Base-by-base conservation (phyloP, 2,113 vertebrate species). In the Silurus glanis region DNA sequence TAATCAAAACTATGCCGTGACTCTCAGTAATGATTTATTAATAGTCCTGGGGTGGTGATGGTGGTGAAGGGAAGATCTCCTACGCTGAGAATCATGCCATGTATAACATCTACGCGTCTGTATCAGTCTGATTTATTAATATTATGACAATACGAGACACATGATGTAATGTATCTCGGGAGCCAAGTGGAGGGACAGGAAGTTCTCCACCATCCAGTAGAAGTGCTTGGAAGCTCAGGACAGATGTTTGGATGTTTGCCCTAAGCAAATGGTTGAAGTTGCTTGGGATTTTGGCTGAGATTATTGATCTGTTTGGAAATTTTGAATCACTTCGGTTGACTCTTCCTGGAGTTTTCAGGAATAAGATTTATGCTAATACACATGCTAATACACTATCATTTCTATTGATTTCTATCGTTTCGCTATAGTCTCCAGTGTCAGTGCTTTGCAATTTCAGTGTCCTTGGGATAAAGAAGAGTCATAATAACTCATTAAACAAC, bases 11-110 rank as follows among this genome's bases (percentile, higher is more conserved):
- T 14, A 9, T 67, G 49, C 62, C 28, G 59, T 5, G 19, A 28
- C 28, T 80, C 25, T 80, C 28, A 9, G n/a, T 53, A 66, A 13
- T 47, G 75, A 59, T 47, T 72, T 74, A 58, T 72, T 71, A 83
- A 67, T 76, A 67, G 17, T 69, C 62, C 51, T 19, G 17, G 75
- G 75, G 19, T 37, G 59, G 59, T 56, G 53, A 51, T 45, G 37
- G 2, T 37, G 37, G 37, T 37, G 37, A 37, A 37, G 37, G 37
- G 37, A 45, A 19, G 19, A 55, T 53, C 25, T 37, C 62, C 4
- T 6, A 62, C 47, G 14, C 13, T 53, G 12, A 56, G 56, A 80
- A 61, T n/a, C 55, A 59, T 47, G 17, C 0, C 2, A 69, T 21
- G 14, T 51, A 69, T 53, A 62, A 28, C n/a, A 78, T 64, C 17